Base-by-base conservation (phyloP, 2,113 vertebrate species). In the Capra hircus region DNA sequence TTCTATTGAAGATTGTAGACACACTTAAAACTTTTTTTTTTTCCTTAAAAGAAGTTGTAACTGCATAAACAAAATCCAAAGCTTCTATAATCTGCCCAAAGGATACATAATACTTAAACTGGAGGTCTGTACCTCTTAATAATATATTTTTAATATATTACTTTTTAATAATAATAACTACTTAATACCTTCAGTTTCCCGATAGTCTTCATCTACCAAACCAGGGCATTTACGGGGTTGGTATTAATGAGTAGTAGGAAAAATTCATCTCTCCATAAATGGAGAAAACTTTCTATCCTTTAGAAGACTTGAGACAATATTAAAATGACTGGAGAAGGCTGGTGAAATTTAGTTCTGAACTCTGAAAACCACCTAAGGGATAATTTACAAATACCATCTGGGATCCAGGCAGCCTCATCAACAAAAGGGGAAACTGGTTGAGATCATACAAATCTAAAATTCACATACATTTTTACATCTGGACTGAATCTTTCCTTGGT, bases 401-500 rank as follows among this genome's bases (percentile, higher is more conserved):
- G 99, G 98, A 97, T 97, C 98, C 98, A 99, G 98, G 96, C 94
- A 97, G 98, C 97, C 60, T 96, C 96, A 90, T 85, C 96, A 74
- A 96, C 97, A 92, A 92, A 96, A 97, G 86, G 85, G 84, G 95
- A 95, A 98, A 97, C 91, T 97, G 97, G 97, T 98, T 99, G 99
- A 99, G 99, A 99, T 99, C 99, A 99, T 99, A 98, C 97, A 97
- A 98, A 99, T 97, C 98, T 98, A 97, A 98, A 99, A 99, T 98
- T 98, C 98, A 93, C 98, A 99, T 99, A 98, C 98, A 98, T 99
- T 99, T 99, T 98, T 98, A 98, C 99, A 99, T 99, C 99, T 99
- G 99, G 98, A 99, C 97, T 98, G 98, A 99, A 98, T 98, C 98
- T 98, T 98, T 98, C 95, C 98, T 98, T 98, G 96, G 93, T 98